Evolutionary conservation across 1,140 invertebrate genomes (phyloP).

Genomic region (Nasonia vitripennis): DNA sequence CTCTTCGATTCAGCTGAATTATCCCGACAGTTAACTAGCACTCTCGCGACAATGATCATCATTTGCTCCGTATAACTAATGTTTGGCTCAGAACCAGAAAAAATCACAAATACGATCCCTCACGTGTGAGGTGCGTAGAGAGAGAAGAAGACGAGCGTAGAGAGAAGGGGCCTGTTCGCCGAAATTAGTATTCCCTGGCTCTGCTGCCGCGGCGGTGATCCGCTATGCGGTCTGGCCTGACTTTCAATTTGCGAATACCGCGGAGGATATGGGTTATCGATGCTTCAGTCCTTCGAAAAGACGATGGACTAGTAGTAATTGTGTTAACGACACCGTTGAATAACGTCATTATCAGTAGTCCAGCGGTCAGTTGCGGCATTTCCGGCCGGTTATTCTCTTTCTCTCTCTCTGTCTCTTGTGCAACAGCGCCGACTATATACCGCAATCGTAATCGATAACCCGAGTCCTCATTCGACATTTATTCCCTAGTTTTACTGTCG

Average conservation of each 20-base stretch:
- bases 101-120: neutral
- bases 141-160: neutral
- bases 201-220: conserved; percentile 28
- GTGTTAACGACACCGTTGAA: neutral
- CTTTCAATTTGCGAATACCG: conserved; percentile 67
- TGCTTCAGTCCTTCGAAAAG: too few species aligned
- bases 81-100: too few species aligned
- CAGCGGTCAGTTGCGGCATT: too few species aligned
- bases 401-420: neutral
- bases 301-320: too few species aligned
- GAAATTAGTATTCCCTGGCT: conserved; percentile 69
- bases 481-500: neutral
- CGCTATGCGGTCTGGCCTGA: conserved; percentile 44
- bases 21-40: neutral
- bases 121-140: neutral
- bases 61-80: neutral
- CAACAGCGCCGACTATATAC: neutral
- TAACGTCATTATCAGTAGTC: neutral
- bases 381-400: neutral
- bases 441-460: neutral
- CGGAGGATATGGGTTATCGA: too few species aligned
- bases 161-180: conserved; percentile 5
- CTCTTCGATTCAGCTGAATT: neutral
- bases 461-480: neutral
- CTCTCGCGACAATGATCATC: neutral